Base-by-base conservation (phyloP, 2,113 vertebrate species). In the Brienomyrus brachyistius region DNA sequence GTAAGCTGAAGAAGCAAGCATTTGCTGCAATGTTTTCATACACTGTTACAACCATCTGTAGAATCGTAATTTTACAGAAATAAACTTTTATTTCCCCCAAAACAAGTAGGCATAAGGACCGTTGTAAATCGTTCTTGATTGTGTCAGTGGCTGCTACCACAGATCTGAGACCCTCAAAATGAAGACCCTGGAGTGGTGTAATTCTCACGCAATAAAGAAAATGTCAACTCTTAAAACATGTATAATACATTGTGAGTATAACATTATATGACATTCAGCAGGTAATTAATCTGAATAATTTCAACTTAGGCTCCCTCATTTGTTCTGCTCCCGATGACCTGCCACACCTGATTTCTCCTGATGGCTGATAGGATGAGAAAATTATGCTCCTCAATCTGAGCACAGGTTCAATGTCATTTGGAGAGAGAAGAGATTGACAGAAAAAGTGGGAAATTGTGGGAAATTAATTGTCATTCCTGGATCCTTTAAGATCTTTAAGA, bases 311-410 rank as follows among this genome's bases (percentile, higher is more conserved):
- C 47, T 91, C 90, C 23, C 80, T 88, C 5, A 90, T 88, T 86
- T 88, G 45, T 90, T 91, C 27, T 82, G 82, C 77, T 89, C 90
- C 84, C 51, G 50, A 86, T 23, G 45, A 90, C 90, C 89, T 88
- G 90, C 56, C 87, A 90, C 40, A 89, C 87, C 84, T 84, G 89
- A 47, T 80, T 91, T 82, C 88, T 82, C 82, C 51, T 91, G 88
- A 91, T 88, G 87, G 83, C 89, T 89, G 87, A 85, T 90, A 54
- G 70, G 82, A 84, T 86, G 88, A 85, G 59, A n/a, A 84, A n/a
- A 88, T 86, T 23, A 52, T 43, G n/a, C 35, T 50, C 48, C 19
- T 66, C 59, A 85, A 31, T 70, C 45, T 90, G 47, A 85, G 35
- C 48, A 43, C 43, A 21, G 54, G 77, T 35, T n/a, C n/a, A 91